Conservation (phyloP, 1,140 invertebrate species). For the Thaumetopoea pityocampa region DNA sequence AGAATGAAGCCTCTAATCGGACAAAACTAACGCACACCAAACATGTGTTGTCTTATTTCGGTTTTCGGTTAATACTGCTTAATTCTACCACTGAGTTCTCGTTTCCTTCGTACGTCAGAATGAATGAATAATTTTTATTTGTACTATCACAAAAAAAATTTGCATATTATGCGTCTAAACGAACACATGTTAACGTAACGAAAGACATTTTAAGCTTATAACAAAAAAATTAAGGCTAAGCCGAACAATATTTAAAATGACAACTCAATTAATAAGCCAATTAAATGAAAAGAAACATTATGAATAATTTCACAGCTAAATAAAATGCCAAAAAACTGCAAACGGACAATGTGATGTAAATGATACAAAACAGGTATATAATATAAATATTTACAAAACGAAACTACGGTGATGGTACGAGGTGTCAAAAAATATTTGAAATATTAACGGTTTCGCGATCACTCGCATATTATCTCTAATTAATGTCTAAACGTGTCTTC, state of each 20-base stretch:
- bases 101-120: constrained; percentile 21
- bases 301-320: constrained; percentile 33
- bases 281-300: constrained; percentile 37
- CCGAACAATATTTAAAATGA: constrained; percentile 43
- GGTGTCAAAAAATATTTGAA: constrained; percentile 11
- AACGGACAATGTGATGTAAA: background rate
- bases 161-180: constrained; percentile 21
- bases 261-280: constrained; percentile 51
- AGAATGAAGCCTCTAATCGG: background rate
- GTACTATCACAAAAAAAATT: constrained; percentile 67
- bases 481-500: constrained; percentile 1
- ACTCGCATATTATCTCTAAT: too few species aligned
- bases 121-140: constrained; percentile 56
- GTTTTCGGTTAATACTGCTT: constrained; percentile 39
- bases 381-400: constrained; percentile 59
- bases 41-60: constrained; percentile 9
- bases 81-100: constrained; percentile 23
- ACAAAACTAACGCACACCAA: constrained; percentile 11
- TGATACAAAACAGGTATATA: constrained; percentile 21
- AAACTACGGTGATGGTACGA: constrained; percentile 40
- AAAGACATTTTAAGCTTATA: constrained; percentile 21
- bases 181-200: constrained; percentile 8
- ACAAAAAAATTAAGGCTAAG: constrained; percentile 48
- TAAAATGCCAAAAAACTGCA: constrained; percentile 41
- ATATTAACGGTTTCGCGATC: background rate